Evolutionary conservation across 1,140 invertebrate genomes (phyloP), one percentile per base, ranked within the genome.

Genomic region (Meloidogyne hapla): DNA sequence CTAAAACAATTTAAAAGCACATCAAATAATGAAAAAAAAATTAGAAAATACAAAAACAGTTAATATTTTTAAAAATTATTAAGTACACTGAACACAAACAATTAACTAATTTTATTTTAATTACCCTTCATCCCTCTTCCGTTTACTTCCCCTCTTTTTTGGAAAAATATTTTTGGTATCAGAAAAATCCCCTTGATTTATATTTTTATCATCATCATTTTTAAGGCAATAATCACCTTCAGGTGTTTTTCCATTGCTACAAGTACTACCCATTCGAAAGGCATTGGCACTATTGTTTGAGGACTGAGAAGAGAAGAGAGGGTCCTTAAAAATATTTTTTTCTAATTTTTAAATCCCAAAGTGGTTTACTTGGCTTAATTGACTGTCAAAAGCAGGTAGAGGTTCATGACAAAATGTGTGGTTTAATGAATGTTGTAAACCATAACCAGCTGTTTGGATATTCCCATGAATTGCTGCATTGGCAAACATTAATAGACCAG

Each of bases 231-330:
- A 56, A 21, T 42, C 65, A 38, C 28, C 65, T 67, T 67, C 65
- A 18, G 21, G 6, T 23, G 40, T 45, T 42, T 56, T 70, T 21
- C 48, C 25, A 21, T 61, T 63, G 12, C 40, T 45, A 45, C 70
- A 63, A 9, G n/a, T 9, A 64, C 48, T 62, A 21, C 61, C 56
- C 1, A 64, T 42, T 10, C 21, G 70, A 62, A 73, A 73, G 63
- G 70, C 70, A n/a, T 40, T 33, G 28, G 42, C 42, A 62, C 70
- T 73, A 40, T 73, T 73, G n/a, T 73, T 73, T 13, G 70, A 73
- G 5, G 70, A 73, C 12, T 73, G 70, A 12, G 70, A 73, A 13
- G 70, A 73, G 48, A 73, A 73, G 26, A 73, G 70, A 21, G 70
- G 70, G 38, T 73, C 70, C 48, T 56, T 18, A 48, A 5, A 48